These are phyloP conservation scores for Dicrostonyx torquatus DNA, from an alignment of 2,797 vertebrate genomes.

Conservation along the genomic window DNA sequence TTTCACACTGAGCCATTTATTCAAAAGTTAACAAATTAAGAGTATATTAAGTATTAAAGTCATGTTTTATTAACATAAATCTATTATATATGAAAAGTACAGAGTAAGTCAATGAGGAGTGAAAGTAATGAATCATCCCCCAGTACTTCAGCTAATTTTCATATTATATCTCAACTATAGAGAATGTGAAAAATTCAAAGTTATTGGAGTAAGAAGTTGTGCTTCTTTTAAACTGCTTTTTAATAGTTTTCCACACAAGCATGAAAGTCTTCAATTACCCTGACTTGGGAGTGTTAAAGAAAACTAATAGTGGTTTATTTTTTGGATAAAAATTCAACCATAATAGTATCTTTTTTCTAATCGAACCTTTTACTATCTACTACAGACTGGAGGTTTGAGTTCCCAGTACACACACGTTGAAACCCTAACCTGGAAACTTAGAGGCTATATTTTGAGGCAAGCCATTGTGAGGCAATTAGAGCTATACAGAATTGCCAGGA, in stretches of 20 bases:
- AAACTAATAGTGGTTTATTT: background rate
- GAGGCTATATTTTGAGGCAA: background rate
- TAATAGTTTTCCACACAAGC: background rate
- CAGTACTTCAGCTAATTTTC: background rate
- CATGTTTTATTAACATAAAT: conserved; percentile 24
- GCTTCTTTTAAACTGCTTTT: background rate
- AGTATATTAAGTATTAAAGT: background rate
- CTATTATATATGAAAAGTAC: background rate
- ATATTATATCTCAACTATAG: background rate
- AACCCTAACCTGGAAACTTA: background rate
- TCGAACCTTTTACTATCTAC: background rate
- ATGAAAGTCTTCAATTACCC: background rate
- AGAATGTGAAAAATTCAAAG: background rate
- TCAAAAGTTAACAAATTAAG: background rate
- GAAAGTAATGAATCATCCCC: background rate
- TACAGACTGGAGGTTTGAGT: background rate
- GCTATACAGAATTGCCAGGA: background rate
- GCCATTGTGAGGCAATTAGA: background rate
- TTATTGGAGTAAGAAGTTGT: background rate
- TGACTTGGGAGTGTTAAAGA: background rate
- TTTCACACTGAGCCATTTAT: background rate
- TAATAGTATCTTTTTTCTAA: background rate
- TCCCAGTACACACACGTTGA: background rate
- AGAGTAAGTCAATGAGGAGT: background rate
- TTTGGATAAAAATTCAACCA: background rate